A percentile compares a stretch with the other conserved stretches of the same genome.
These are phyloP conservation scores for Propithecus perrieri DNA, from an alignment of 2,797 vertebrate species.

Conservation along the genomic window DNA sequence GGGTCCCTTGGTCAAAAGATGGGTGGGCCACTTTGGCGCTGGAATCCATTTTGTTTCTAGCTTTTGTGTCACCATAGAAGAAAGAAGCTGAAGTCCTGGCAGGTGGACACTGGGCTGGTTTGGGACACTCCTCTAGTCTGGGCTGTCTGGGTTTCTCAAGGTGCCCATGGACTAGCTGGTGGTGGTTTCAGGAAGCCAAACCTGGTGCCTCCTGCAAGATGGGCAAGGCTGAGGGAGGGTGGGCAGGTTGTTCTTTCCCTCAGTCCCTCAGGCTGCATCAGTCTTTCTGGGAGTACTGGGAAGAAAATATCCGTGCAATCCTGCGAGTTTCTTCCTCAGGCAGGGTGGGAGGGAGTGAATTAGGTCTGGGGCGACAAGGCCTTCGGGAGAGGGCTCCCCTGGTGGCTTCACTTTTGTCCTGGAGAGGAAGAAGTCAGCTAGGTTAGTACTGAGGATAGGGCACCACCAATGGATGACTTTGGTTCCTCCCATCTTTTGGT, in stretches of 20 bases:
- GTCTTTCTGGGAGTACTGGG: constrained; percentile 76
- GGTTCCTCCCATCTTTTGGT: background rate
- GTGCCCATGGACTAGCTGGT: background rate
- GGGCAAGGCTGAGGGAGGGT: background rate
- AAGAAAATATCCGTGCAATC: constrained; percentile 87
- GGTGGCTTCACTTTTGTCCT: constrained; percentile 51
- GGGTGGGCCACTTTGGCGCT: background rate
- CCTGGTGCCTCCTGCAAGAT: background rate
- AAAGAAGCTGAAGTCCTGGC: background rate
- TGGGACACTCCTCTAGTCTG: background rate
- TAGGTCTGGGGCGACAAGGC: constrained; percentile 42
- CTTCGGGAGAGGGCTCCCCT: constrained; percentile 42
- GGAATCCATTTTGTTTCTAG: constrained; percentile 11
- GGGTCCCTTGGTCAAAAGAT: background rate
- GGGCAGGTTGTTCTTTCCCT: background rate
- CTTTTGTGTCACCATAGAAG: background rate
- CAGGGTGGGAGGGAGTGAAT: background rate
- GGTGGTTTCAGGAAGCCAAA: background rate
- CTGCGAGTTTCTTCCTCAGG: constrained; percentile 82
- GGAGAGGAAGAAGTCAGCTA: constrained; percentile 3
- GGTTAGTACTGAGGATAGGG: background rate
- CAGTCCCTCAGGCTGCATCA: rapidly evolving
- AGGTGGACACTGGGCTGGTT: background rate
- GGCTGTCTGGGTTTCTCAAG: background rate
- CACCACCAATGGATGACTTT: background rate